Percentiles rank a stretch among this genome's conserved stretches.
These are phyloP conservation scores for Copidosoma floridanum DNA, from an alignment of 1,140 invertebrate genomes.

Conservation along the genomic window DNA sequence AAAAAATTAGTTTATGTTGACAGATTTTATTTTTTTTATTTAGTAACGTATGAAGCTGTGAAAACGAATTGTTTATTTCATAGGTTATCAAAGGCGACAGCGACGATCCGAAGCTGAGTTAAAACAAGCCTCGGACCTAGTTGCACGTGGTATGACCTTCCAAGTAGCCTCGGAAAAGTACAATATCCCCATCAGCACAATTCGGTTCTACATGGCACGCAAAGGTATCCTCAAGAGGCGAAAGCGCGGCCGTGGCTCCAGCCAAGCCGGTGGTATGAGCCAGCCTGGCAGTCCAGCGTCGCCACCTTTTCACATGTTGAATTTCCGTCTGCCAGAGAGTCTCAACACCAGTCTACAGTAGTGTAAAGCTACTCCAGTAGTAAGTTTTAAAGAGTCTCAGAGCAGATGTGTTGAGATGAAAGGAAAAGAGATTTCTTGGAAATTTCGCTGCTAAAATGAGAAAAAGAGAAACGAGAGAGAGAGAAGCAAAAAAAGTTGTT, in stretches of 20 bases:
- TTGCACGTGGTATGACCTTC: conserved; percentile 76
- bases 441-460: not conserved
- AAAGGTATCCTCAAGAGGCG: conserved; percentile 75
- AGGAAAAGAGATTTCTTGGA: not conserved
- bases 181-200: conserved; percentile 81
- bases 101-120: conserved; percentile 71
- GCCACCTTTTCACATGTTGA: conserved; percentile 72
- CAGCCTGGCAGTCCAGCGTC: conserved; percentile 61
- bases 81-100: conserved; percentile 60
- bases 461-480: no score
- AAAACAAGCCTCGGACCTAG: conserved; percentile 74
- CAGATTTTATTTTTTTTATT: no score
- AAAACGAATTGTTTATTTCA: no score
- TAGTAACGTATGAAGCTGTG: no score
- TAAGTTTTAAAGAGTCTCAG: no score
- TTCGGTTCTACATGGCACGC: conserved; percentile 79
- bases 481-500: no score
- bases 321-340: conserved; percentile 67
- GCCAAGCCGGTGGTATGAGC: conserved; percentile 43
- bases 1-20: no score
- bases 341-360: conserved; percentile 55
- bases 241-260: conserved; percentile 64
- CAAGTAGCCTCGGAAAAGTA: conserved; percentile 80
- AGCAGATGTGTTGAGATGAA: not conserved
- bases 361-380: no score